Evolutionary conservation across 2,888 invertebrate species (phyloP).

Genomic region (Tipula helvola): DNA sequence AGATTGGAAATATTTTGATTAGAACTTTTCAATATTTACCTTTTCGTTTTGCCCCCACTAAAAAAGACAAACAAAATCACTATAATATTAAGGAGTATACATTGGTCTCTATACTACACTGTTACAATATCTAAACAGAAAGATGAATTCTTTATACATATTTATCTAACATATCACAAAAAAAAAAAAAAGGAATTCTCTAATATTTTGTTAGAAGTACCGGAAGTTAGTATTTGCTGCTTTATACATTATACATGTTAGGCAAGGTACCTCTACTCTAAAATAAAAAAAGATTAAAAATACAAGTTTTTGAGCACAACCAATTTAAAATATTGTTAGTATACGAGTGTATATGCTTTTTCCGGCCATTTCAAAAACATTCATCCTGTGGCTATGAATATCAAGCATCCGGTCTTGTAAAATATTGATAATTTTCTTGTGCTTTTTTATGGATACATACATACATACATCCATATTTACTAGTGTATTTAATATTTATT

Average conservation of each 20-base stretch:
- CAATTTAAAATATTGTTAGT: background rate
- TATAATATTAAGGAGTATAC: background rate
- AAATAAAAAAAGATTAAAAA: background rate
- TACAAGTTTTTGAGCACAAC: background rate
- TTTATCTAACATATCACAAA: background rate
- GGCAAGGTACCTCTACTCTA: background rate
- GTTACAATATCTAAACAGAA: background rate
- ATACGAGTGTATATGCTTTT: background rate
- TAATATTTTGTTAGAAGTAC: background rate
- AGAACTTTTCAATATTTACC: background rate
- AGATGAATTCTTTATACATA: background rate
- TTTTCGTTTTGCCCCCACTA: background rate
- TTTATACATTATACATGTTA: background rate
- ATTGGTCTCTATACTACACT: background rate
- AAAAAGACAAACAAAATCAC: background rate
- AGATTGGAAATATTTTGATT: background rate
- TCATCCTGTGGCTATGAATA: constrained; percentile 8
- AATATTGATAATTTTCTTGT: background rate
- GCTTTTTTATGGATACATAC: background rate
- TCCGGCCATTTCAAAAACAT: constrained; percentile 11
- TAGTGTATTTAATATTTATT: background rate
- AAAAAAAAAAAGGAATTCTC: background rate
- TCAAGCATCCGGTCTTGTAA: constrained; percentile 8
- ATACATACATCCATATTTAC: background rate
- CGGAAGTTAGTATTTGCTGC: background rate